These are phyloP conservation scores for Enteromius radiatus DNA, from an alignment of 2,797 vertebrate genomes.

Conservation along the genomic window DNA sequence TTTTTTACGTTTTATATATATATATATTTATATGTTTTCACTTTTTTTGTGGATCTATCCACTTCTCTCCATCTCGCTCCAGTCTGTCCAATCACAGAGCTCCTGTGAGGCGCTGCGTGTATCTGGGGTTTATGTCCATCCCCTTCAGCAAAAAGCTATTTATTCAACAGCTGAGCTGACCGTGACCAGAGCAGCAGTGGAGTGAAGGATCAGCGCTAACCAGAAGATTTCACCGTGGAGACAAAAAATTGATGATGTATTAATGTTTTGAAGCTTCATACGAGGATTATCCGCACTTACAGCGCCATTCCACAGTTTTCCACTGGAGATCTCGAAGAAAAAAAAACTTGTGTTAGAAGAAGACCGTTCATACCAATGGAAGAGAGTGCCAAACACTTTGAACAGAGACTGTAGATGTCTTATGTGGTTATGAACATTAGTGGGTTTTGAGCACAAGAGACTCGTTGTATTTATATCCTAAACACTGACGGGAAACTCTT, in stretches of 20 bases:
- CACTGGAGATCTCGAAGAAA: neutral
- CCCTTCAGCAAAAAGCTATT: slow-evolving; percentile 25
- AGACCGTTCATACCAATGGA: neutral
- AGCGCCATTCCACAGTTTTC: neutral
- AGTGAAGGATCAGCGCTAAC: neutral
- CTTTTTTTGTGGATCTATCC: no score
- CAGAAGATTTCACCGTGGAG: neutral
- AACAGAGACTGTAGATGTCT: neutral
- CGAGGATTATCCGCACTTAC: slow-evolving; percentile 5
- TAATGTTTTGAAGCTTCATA: neutral
- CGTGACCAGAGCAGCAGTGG: neutral
- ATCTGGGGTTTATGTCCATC: neutral
- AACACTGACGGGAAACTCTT: neutral
- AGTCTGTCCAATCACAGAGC: slow-evolving; percentile 27
- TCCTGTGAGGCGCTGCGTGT: neutral
- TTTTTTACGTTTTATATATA: no score
- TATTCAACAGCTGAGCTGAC: slow-evolving; percentile 18
- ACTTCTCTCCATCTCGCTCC: slow-evolving; percentile 40
- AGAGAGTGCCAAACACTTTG: neutral
- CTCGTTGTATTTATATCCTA: neutral
- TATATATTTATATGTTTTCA: no score
- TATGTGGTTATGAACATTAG: slow-evolving; percentile 5
- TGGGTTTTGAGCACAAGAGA: slow-evolving; percentile 20
- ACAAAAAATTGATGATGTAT: neutral
- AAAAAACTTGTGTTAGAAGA: neutral